Conservation (phyloP, 2,888 invertebrate genomes). For the Erebia aethiops region DNA sequence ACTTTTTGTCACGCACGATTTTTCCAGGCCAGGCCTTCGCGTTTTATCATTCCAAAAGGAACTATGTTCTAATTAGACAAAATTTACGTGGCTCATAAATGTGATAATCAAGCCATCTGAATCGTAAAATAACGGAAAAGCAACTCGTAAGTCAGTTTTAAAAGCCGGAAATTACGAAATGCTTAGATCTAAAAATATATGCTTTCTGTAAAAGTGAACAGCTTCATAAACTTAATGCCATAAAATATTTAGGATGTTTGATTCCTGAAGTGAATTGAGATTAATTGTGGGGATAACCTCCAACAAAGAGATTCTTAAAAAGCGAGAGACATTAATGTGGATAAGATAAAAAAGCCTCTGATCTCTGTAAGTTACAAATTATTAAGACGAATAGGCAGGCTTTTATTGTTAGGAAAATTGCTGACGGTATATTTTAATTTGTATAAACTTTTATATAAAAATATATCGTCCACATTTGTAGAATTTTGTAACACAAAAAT, state of each 20-base stretch:
- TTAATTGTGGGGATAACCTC: slow-evolving; percentile 36
- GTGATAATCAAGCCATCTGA: not conserved
- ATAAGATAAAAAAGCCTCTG: slow-evolving; percentile 16
- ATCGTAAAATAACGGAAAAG: slow-evolving; percentile 5
- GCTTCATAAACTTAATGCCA: slow-evolving; percentile 23
- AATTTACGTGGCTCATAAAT: not conserved
- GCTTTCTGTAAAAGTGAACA: slow-evolving; percentile 4
- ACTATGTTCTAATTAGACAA: no score
- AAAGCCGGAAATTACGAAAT: slow-evolving; percentile 13
- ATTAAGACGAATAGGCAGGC: slow-evolving; percentile 12
- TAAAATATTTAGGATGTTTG: slow-evolving; percentile 29
- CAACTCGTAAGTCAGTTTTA: slow-evolving; percentile 19
- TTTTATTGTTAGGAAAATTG: slow-evolving; percentile 12
- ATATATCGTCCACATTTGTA: not conserved
- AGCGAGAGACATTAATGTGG: slow-evolving; percentile 28
- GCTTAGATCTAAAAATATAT: slow-evolving; percentile 16
- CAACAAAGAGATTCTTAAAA: slow-evolving; percentile 31
- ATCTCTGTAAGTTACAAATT: slow-evolving; percentile 22
- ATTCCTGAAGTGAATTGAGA: slow-evolving; percentile 35
- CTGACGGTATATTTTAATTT: not conserved
- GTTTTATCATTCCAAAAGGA: no score
- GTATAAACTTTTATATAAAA: not conserved
- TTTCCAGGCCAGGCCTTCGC: no score
- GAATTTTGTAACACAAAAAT: not conserved
- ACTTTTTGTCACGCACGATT: no score